phyloP scores from a whole-genome alignment of 2,888 invertebrate genomes.

The Suillia variegata region DNA sequence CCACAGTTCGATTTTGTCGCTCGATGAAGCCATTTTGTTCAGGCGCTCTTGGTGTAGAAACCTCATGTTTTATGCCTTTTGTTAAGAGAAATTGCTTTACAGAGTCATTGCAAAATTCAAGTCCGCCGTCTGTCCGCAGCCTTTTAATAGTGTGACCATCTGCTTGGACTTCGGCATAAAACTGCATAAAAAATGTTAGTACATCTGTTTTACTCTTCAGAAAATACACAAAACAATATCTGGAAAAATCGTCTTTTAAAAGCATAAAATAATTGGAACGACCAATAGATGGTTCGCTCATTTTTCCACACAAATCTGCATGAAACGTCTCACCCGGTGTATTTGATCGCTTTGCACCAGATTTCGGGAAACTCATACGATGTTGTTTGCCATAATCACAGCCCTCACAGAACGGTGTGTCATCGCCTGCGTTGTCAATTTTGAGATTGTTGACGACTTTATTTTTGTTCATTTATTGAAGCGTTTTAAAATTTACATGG shows the following conservation, averaged over 20 bases:
- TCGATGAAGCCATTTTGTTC: slow-evolving; percentile 21
- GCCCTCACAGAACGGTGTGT: slow-evolving; percentile 16
- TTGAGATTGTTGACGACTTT: slow-evolving; percentile 1
- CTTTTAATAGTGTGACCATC: slow-evolving; percentile 17
- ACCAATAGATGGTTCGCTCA: too few relatives aligned
- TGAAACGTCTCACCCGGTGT: slow-evolving; percentile 20
- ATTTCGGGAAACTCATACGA: slow-evolving; percentile 15
- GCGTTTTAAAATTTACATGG: slow-evolving; percentile 29
- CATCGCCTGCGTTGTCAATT: background rate
- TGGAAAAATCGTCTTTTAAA: slow-evolving; percentile 25
- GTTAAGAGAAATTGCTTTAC: slow-evolving; percentile 9
- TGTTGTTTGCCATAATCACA: slow-evolving; percentile 21
- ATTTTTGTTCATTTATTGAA: slow-evolving; percentile 11
- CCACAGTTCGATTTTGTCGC: slow-evolving; percentile 18
- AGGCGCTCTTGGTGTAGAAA: slow-evolving; percentile 16
- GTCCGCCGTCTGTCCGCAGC: slow-evolving; percentile 16
- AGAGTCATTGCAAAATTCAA: slow-evolving; percentile 19
- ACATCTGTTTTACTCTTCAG: slow-evolving; percentile 25
- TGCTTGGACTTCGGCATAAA: slow-evolving; percentile 16
- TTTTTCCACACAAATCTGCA: too few relatives aligned
- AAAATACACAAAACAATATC: slow-evolving; percentile 26
- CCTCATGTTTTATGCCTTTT: slow-evolving; percentile 14
- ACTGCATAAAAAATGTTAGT: slow-evolving; percentile 10
- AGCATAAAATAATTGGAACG: slow-evolving; percentile 27
- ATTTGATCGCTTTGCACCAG: slow-evolving; percentile 2